Base-by-base conservation (phyloP, 2,113 vertebrate species). In the Madoqua kirkii region DNA sequence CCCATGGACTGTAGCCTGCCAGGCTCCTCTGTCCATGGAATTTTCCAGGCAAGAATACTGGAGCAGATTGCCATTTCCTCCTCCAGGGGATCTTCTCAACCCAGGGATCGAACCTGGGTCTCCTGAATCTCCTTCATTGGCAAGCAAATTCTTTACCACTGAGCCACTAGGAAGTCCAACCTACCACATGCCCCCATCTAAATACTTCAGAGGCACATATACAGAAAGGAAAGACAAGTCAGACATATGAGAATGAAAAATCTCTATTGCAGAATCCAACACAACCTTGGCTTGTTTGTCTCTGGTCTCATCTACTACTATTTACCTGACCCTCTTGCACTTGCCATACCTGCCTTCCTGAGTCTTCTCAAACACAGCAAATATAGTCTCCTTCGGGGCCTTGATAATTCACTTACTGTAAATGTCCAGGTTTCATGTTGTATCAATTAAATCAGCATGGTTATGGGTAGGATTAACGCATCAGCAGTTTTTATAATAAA, bases 31-130 rank as follows among this genome's bases (percentile, higher is more conserved):
- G 16, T 67, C 64, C 64, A 67, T 21, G 33, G 64, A 67, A 67
- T 67, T 67, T 67, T 67, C 33, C 64, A 67, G 33, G n/a, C 67
- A 71, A 40, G 67, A 71, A 40, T 40, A 71, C n/a, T 43, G 36
- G 67, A 74, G 36, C 36, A 40, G 67, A 21, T 40, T 74, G 21
- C 67, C 21, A 74, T 40, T 74, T 40, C 67, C 67, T 74, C 36
- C 19, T 40, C 36, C 67, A 74, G 11, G 36, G 36, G 11, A 43
- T 74, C 36, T 25, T 43, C 11, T 3, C 1, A 0, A 25, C 36
- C 36, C 36, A 74, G 67, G 21, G 67, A 13, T 74, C 1, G 0
- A 74, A 74, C 10, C 11, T 3, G 0, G n/a, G 21, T 74, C 21
- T 74, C 36, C 36, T 40, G 67, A 74, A 40, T 74, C 21, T 74